Conservation (phyloP, 2,113 vertebrate genomes). For the Dunckerocampus dactyliophorus region DNA sequence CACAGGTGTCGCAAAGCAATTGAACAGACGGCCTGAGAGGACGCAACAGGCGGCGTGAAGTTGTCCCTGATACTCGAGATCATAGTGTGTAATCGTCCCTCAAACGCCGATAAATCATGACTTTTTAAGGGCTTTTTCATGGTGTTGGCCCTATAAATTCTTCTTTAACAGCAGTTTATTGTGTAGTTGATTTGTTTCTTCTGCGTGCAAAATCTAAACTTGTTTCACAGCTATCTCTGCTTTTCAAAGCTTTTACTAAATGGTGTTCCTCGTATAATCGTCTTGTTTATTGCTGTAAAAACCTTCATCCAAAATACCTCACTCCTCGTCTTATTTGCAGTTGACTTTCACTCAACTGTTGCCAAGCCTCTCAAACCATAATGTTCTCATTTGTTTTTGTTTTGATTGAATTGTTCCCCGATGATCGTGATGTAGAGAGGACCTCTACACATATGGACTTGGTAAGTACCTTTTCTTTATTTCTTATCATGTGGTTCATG, state of each 20-base stretch:
- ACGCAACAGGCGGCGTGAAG: background rate
- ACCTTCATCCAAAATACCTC: slow-evolving; percentile 34
- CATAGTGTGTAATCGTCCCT: background rate
- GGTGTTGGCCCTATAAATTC: background rate
- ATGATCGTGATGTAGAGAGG: no score
- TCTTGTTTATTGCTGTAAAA: slow-evolving; percentile 32
- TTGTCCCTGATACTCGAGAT: background rate
- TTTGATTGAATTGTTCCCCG: slow-evolving; percentile 3
- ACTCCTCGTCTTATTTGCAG: slow-evolving; percentile 20
- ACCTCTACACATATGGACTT: no score
- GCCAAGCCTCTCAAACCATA: slow-evolving; percentile 17
- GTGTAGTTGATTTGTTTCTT: slow-evolving; percentile 19
- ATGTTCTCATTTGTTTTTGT: slow-evolving; percentile 6
- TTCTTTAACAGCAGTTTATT: slow-evolving; percentile 11
- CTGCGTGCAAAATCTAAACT: slow-evolving; percentile 15
- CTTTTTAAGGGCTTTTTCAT: background rate
- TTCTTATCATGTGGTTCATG: no score
- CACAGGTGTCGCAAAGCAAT: background rate
- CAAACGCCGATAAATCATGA: background rate
- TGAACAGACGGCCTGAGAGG: background rate
- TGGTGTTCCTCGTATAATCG: slow-evolving; percentile 19
- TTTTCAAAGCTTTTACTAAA: slow-evolving; percentile 20
- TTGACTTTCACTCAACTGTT: slow-evolving; percentile 2
- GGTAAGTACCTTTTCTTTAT: no score
- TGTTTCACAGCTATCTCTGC: slow-evolving; percentile 36